phyloP scores from a whole-genome alignment of 2,888 invertebrate species.

The Athalia rosae region DNA sequence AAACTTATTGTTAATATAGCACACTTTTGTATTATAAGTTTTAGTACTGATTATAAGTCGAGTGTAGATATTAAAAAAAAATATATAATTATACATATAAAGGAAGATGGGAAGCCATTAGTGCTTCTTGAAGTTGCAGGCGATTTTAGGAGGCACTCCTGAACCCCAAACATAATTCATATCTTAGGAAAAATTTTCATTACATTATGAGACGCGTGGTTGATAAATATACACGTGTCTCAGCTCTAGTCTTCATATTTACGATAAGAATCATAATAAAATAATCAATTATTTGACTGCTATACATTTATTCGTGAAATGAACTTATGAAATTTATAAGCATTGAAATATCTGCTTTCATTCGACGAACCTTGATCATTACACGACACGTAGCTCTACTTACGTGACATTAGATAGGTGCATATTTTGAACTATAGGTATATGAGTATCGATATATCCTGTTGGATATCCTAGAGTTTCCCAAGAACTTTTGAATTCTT shows the following conservation, averaged over 20 bases:
- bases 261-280: conserved; percentile 20
- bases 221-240: not conserved
- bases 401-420: no score
- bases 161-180: not conserved
- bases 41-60: not conserved
- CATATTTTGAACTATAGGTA: no score
- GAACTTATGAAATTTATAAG: not conserved
- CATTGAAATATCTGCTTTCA: conserved; percentile 15
- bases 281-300: not conserved
- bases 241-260: conserved; percentile 4
- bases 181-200: not conserved
- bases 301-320: not conserved
- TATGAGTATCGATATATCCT: no score
- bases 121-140: conserved; percentile 36
- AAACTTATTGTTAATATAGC: not conserved
- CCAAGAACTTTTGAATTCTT: no score
- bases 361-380: not conserved
- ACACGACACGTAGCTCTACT: no score
- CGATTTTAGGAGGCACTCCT: conserved; percentile 35
- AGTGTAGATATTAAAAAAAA: not conserved
- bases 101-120: conserved; percentile 6
- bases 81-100: not conserved
- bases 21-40: not conserved
- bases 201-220: not conserved
- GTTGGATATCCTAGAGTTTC: no score